A percentile compares a stretch with the other conserved stretches of the same genome.
Evolutionary conservation across 2,797 vertebrate genomes (phyloP).

Genomic region (Loris lydekkerianus): DNA sequence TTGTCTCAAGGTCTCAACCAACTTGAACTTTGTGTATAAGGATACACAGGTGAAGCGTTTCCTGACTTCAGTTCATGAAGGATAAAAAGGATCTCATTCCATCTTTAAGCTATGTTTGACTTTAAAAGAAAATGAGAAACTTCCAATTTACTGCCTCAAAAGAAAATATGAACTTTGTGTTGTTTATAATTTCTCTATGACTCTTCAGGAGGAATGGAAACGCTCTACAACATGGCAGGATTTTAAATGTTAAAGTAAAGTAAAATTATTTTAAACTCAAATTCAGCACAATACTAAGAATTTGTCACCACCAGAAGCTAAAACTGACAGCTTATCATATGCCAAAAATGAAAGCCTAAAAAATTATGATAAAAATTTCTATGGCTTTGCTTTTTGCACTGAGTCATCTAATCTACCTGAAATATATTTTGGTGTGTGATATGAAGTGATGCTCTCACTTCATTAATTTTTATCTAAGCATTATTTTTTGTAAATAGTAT

Average conservation of each 20-base stretch:
- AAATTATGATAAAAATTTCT: neutral
- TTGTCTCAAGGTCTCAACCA: neutral
- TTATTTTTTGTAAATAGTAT: neutral
- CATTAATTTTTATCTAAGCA: neutral
- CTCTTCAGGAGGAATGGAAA: conserved; percentile 57
- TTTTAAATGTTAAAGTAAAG: conserved; percentile 41
- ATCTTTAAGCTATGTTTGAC: neutral
- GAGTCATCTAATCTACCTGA: neutral
- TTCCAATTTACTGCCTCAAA: conserved; percentile 59
- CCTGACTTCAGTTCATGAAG: neutral
- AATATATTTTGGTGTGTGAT: neutral
- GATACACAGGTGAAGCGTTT: neutral
- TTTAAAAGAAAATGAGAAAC: conserved; percentile 33
- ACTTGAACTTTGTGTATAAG: neutral
- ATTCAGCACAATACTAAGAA: neutral
- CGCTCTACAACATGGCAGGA: conserved; percentile 53
- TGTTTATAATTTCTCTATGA: conserved; percentile 8
- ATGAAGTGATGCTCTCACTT: neutral
- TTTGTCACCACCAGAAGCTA: neutral
- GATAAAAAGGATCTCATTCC: neutral
- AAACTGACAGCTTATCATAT: neutral
- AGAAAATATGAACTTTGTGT: conserved; percentile 59
- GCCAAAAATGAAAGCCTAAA: conserved; percentile 2
- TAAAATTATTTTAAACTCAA: conserved; percentile 11
- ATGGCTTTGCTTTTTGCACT: neutral